phyloP scores from a whole-genome alignment of 2,888 invertebrate genomes.

The Troides helena region DNA sequence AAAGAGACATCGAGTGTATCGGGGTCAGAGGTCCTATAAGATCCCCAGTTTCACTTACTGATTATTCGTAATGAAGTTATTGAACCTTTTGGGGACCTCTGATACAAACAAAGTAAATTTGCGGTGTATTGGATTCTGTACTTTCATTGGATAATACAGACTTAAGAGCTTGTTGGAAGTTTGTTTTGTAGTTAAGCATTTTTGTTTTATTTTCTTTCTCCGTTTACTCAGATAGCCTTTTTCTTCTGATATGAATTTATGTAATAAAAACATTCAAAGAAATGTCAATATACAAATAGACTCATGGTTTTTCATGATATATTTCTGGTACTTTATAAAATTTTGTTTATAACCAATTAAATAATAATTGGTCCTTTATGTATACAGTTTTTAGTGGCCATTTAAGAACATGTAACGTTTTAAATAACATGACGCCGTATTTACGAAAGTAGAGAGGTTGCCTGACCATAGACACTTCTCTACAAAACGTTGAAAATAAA shows the following conservation, averaged over 20 bases:
- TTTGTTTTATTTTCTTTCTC: neutral
- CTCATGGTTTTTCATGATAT: no score
- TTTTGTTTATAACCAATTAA: no score
- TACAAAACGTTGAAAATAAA: neutral
- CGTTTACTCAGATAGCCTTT: neutral
- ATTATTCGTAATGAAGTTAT: conserved; percentile 55
- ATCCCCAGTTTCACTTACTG: conserved; percentile 51
- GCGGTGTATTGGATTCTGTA: conserved; percentile 4
- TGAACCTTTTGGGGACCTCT: conserved; percentile 38
- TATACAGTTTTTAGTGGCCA: neutral
- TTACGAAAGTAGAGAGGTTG: no score
- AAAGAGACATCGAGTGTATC: conserved; percentile 48
- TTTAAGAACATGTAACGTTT: no score
- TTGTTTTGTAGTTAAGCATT: neutral
- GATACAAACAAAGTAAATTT: conserved; percentile 27
- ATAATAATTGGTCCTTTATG: no score
- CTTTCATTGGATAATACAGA: neutral
- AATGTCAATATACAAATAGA: neutral
- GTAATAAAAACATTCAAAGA: no score
- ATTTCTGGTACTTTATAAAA: no score
- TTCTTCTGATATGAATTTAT: no score
- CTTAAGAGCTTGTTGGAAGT: neutral
- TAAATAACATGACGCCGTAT: no score
- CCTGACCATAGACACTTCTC: no score
- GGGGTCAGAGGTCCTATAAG: conserved; percentile 51